Evolutionary conservation across 2,113 vertebrate genomes (phyloP).

Genomic region (Rhodinocichla rosea): DNA sequence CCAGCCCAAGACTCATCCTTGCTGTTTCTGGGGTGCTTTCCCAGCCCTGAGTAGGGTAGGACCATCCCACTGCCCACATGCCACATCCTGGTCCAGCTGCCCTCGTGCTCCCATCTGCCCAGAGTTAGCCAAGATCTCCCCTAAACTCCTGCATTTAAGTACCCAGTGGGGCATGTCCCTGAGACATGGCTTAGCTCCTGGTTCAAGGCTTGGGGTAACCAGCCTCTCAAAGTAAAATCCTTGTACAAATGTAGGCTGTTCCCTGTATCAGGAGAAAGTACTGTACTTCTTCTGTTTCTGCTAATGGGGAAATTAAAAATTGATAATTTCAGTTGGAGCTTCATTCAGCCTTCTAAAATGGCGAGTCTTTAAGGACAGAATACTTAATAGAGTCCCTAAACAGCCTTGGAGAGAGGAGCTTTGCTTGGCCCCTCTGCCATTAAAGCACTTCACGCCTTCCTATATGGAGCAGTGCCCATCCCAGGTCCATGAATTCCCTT

Average conservation of each 20-base stretch:
- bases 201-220: neutral
- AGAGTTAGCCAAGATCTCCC: neutral
- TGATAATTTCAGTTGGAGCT: neutral
- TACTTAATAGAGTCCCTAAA: neutral
- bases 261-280: neutral
- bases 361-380: neutral
- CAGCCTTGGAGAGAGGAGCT: neutral
- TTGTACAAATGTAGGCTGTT: neutral
- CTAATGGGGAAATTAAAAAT: conserved; percentile 57
- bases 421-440: neutral
- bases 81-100: neutral
- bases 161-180: neutral
- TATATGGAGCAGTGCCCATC: neutral
- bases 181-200: neutral
- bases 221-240: neutral
- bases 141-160: neutral
- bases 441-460: neutral
- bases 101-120: neutral
- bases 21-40: neutral
- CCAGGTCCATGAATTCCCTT: neutral
- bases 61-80: neutral
- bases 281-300: neutral
- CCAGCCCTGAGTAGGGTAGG: neutral
- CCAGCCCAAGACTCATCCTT: neutral
- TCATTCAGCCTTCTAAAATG: conserved; percentile 7